Base-by-base conservation (phyloP, 2,888 invertebrate genomes). In the Amiota communis region DNA sequence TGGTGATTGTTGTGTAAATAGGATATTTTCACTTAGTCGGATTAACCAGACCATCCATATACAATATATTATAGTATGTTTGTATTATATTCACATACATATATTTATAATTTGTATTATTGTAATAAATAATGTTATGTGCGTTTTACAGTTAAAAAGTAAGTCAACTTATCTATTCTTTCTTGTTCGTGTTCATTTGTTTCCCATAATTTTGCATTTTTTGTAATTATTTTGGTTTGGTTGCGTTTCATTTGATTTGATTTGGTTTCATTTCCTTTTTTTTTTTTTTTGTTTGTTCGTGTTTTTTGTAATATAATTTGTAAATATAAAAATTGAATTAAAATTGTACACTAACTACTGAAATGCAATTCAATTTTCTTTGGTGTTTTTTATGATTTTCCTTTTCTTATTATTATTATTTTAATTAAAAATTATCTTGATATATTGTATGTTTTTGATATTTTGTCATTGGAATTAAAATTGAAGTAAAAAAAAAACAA, bases 261-360 rank as follows among this genome's bases (percentile, higher is more conserved):
- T 23, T 73, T 70, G 67, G 53, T 53, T 53, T 56, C 47, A 49
- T 72, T 70, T 74, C 51, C 70, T 36, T 70, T 72, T 36, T 20
- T 15, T 72, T 70, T 74, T 61, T 61, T 77, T 70, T 74, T n/a
- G n/a, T n/a, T 68, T 36, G 12, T 46, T 36, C 13, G n/a, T 63
- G 46, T 36, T 46, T 59, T 6, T 36, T 13, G 12, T n/a, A 11
- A 36, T 36, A 63, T 20, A 53, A n/a, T 53, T 53, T 53, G 6
- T 53, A 53, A n/a, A 53, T 53, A 53, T 53, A 53, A n/a, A 53
- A n/a, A 53, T 8, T 36, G 2, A 36, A 36, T 36, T 36, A 36
- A 36, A 36, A 36, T 20, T 59, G 3, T 59, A 20, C 12, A 13
- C 68, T 68, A 68, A 48, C 65, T 65, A 65, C 48, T 65, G 65